Base-by-base conservation (phyloP, 2,797 vertebrate species). In the Karalla daura region DNA sequence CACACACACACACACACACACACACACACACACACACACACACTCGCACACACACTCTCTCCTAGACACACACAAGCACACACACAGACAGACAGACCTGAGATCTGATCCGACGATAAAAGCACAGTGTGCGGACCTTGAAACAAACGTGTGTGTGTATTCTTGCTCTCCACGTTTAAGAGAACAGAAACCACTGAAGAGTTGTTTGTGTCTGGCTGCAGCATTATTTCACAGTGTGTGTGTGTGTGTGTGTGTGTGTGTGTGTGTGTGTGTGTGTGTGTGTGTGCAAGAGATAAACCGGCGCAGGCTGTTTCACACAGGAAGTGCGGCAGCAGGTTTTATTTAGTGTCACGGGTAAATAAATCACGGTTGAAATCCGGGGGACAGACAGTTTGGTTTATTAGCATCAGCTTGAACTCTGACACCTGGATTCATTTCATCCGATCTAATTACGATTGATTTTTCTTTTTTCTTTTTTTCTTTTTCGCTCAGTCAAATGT, bases 341-440 rank as follows among this genome's bases (percentile, higher is more conserved):
- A 32, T 74, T 60, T 56, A 15, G 8, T 27, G 56, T 41, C 25
- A 27, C 52, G 33, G 35, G 66, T 79, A 66, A 76, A 69, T 79
- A 66, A 76, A 80, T 81, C 58, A 64, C 3, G 14, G 33, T 28
- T 18, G 36, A 70, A 56, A 70, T 61, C 47, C 68, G 28, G 55
- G 9, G 44, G 41, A 49, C 21, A 40, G 47, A 70, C 43, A 0
- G n/a, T 61, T 52, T 53, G 27, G 61, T 80, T 75, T 81, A 84
- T 78, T 76, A 40, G 43, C 20, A 69, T 67, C 55, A 78, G 66
- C 52, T 74, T 77, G 66, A 83, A 81, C 83, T 85, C 73, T 69
- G 83, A 70, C 74, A 63, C 68, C 45, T 76, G 81, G 86, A 83
- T 90, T 87, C 61, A 84, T 86, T 71, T 76, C 33, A 78, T 78